Base-by-base conservation (phyloP, 2,797 vertebrate species). In the Pseudopleuronectes americanus region DNA sequence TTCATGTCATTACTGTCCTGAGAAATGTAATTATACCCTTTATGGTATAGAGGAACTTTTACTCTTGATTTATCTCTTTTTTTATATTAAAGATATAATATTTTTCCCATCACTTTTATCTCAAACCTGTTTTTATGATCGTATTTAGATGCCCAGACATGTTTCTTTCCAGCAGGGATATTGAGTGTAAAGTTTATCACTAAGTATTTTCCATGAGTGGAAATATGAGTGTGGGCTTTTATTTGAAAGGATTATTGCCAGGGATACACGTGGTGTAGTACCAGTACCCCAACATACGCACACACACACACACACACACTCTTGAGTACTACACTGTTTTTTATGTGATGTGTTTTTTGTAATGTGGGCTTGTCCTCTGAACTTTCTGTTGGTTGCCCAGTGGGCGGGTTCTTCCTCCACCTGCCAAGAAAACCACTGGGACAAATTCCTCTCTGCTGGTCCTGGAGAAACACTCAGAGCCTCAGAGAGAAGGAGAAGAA, bases 391-490 rank as follows among this genome's bases (percentile, higher is more conserved):
- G 12, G 65, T 54, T n/a, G 52, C 21, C 23, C 54, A 26, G 58
- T 61, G 56, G 77, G 81, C 77, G 76, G 55, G 79, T 55, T 65
- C 76, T 59, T 9, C 47, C 74, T 76, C 70, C 80, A 90, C 84
- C 76, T 90, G 89, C 79, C 83, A 88, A 82, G 62, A 80, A 80
- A 55, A 79, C 70, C 57, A 54, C 79, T 16, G 64, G 74, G 57
- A 67, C 54, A 68, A 59, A 85, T 78, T 83, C 68, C 76, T 16
- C 74, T 79, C 52, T 33, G 70, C 52, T 64, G 59, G 70, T 38
- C 82, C 89, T 84, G 89, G 68, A 87, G 81, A 92, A 90, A 71
- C 68, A 77, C 74, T 89, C 87, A 82, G 59, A 68, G 53, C 22
- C 22, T 0, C 36, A 60, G 7, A 24, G 14, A 10, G 45, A 12